Base-by-base conservation (phyloP, 2,113 vertebrate species). In the Poeciliopsis occidentalis region DNA sequence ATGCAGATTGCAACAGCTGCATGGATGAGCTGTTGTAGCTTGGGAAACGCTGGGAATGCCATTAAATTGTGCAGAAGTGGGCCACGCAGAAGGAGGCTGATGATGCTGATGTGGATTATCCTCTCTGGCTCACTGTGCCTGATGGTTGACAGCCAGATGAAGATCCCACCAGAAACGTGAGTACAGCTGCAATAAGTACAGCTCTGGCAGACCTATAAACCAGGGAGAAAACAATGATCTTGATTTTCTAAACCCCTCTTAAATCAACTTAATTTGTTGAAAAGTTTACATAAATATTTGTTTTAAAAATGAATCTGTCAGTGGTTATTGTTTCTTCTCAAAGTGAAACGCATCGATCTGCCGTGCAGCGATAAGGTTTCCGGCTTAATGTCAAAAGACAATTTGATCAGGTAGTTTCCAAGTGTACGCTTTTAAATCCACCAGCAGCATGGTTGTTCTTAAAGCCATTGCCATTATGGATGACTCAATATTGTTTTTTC, bases 161-260 rank as follows among this genome's bases (percentile, higher is more conserved):
- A 88, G 95, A 96, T 97, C 89, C 92, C 97, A 3, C 94, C 95
- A 80, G 97, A 98, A 87, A 97, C 92, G 96, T 98, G 90, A 98
- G 97, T 94, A 76, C 62, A 65, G 30, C 41, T 60, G 39, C n/a
- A 0, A 19, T 13, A 1, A 60, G 8, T 57, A 31, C 26, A 78
- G 73, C 39, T 24, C n/a, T 27, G n/a, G 71, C 0, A 26, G 54
- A 47, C 51, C 47, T 63, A 60, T 54, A 29, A 31, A 30, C 17
- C 12, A 31, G 27, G 24, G 15, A 37, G 3, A 29, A 6, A 74
- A 51, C 8, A 4, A 69, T 17, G 31, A 32, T 51, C 29, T 51
- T 30, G 11, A 22, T 51, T 76, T 30, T 4, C 27, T 66, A 31
- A 78, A 62, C 27, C 17, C 66, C 3, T 44, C 17, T 34, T n/a